Base-by-base conservation (phyloP, 2,888 invertebrate species). In the Lochmaea capreae region DNA sequence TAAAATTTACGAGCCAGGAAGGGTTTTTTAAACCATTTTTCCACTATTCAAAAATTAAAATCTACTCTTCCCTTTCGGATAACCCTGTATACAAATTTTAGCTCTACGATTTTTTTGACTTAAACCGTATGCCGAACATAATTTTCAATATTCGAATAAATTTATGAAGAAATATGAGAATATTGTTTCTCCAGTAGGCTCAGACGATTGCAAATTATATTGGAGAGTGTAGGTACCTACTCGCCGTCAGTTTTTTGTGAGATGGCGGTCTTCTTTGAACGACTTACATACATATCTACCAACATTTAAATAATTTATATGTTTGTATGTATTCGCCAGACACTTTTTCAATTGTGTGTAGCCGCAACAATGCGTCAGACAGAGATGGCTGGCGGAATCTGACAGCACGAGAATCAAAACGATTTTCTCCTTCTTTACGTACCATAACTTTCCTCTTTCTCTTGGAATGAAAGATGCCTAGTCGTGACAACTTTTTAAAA, bases 301-400 rank as follows among this genome's bases (percentile, higher is more conserved):
- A 86, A 85, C 87, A 87, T 87, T 87, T 87, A 87, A 87, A 87
- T 87, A 87, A 87, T 87, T 87, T 87, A 87, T 87, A 86, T 86
- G 86, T 87, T 85, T 85, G 86, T 86, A 86, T 85, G 86, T 84
- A 84, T 85, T 84, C 83, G 83, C 81, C 81, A 84, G 82, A 84
- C 84, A 85, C 83, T 86, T 86, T 63, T 86, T 86, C 86, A 85
- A 84, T 84, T 84, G 84, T 84, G 84, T 84, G 82, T 83, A 83
- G 83, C 82, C 79, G 74, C 75, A 79, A 85, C 85, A 85, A 85
- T 85, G 85, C 82, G 78, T 80, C 85, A 79, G 70, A 69, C 57
- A 71, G 79, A 82, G 85, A 85, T 76, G 80, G 79, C 67, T 75
- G 83, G 81, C 78, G 80, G 79, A 80, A 83, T 83, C 81, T 83